Base-by-base conservation (phyloP, 2,113 vertebrate species). In the Smithornis capensis region DNA sequence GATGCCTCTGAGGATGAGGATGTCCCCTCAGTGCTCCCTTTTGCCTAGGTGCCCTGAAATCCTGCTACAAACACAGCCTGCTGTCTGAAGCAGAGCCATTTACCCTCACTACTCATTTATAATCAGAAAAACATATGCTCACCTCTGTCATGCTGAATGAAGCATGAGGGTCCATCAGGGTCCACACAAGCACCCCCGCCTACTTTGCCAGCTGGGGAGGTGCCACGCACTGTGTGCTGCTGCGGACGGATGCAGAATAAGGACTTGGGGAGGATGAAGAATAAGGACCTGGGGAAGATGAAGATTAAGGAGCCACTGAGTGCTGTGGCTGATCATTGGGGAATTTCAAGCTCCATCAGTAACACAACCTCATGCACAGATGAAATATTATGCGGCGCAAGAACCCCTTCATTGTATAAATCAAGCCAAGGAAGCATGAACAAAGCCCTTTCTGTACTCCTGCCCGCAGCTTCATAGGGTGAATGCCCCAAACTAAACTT, bases 381-480 rank as follows among this genome's bases (percentile, higher is more conserved):
- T 93, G 91, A 93, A 97, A 93, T 94, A 91, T 89, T 94, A 83
- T 29, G 71, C 6, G 0, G 52, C 4, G 42, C 19, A 17, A 93
- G 87, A 90, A 33, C 12, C 60, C 86, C 90, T 96, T 94, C 95
- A 55, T 90, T 31, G 1, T 45, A 93, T 71, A 91, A 96, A 89
- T 91, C 91, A 82, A 89, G 69, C 33, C 13, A 22, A 83, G 85
- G 80, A 91, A 92, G 81, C 69, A 65, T 45, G 92, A 96, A 96
- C 92, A 95, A 94, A 92, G 76, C 77, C 78, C 87, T 94, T 96
- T 95, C 83, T 90, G 76, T 93, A 31, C 65, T 92, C 64, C 25
- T 94, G 87, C 87, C 55, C 0, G 2, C 81, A 88, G 93, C 67
- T 86, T 91, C 31, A 4, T 82, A 71, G 84, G 79, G 71, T 60